Evolutionary conservation across 2,888 invertebrate genomes (phyloP).

Genomic region (Apamea monoglypha): DNA sequence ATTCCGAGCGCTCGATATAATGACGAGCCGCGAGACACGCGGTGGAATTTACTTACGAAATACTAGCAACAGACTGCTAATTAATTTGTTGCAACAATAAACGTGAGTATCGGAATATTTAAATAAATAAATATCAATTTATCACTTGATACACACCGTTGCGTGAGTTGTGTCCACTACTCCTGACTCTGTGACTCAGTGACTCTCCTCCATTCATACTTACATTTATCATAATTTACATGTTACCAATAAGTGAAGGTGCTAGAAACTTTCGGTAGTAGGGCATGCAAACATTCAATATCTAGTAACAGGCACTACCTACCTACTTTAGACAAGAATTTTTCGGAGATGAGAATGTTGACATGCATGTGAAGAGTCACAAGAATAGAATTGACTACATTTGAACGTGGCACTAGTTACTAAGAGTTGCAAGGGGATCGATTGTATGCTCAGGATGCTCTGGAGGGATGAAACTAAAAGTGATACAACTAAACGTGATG

Average conservation of each 20-base stretch:
- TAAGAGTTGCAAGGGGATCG: not conserved
- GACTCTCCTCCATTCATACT: not conserved
- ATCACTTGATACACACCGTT: not conserved
- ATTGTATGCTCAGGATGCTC: not conserved
- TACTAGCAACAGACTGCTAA: constrained; percentile 12
- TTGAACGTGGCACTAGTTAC: not conserved
- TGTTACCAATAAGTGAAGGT: not conserved
- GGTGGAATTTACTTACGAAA: constrained; percentile 46
- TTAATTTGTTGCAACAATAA: constrained; percentile 46
- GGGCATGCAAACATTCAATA: constrained; percentile 1
- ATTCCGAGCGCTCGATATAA: constrained; percentile 12
- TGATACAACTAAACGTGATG: no score
- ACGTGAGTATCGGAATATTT: constrained; percentile 2
- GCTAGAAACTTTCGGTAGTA: constrained; percentile 8
- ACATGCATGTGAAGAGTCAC: not conserved
- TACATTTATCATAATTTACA: not conserved
- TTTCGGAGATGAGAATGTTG: not conserved
- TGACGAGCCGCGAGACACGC: constrained; percentile 22
- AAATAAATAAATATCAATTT: not conserved
- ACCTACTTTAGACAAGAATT: not conserved
- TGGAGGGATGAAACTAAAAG: not conserved
- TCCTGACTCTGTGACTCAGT: no score
- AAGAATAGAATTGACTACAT: not conserved
- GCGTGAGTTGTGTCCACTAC: not conserved
- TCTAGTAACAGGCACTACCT: not conserved